Percentiles rank a stretch among this genome's conserved stretches.
Conservation (phyloP, 2,113 vertebrate genomes). For the Pterocles burchelli region DNA sequence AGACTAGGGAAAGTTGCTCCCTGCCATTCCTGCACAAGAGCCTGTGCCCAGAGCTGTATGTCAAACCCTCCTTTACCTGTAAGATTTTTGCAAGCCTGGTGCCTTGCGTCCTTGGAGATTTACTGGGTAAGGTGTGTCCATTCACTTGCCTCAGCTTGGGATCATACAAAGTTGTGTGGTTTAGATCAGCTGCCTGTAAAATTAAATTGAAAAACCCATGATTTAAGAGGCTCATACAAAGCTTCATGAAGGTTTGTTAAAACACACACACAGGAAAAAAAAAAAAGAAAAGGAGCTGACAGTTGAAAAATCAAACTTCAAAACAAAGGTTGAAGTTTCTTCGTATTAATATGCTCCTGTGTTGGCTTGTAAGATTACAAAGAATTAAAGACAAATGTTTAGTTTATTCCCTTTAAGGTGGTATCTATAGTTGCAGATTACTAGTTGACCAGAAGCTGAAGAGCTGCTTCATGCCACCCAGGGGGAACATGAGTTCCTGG, state of each 20-base stretch:
- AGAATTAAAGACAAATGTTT: background rate
- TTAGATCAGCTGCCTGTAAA: background rate
- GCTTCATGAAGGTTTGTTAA: background rate
- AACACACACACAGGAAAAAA: background rate
- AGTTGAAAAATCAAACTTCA: background rate
- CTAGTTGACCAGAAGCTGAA: background rate
- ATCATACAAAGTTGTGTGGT: background rate
- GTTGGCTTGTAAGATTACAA: background rate
- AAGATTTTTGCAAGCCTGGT: background rate
- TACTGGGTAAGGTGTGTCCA: background rate
- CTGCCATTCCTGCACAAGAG: background rate
- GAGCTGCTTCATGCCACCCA: background rate
- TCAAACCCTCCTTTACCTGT: background rate
- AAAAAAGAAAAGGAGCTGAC: background rate
- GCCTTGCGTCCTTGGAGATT: background rate
- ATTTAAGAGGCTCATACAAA: background rate
- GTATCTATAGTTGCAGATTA: background rate
- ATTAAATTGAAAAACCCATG: background rate
- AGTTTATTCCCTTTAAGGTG: background rate
- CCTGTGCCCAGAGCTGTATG: background rate
- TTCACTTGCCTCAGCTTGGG: background rate
- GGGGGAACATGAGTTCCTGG: background rate
- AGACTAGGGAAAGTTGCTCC: background rate
- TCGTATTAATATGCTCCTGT: background rate
- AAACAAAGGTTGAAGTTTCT: background rate